Base-by-base conservation (phyloP, 53 echinoderm and acorn worm genomes). In the Actinopyga echinites region DNA sequence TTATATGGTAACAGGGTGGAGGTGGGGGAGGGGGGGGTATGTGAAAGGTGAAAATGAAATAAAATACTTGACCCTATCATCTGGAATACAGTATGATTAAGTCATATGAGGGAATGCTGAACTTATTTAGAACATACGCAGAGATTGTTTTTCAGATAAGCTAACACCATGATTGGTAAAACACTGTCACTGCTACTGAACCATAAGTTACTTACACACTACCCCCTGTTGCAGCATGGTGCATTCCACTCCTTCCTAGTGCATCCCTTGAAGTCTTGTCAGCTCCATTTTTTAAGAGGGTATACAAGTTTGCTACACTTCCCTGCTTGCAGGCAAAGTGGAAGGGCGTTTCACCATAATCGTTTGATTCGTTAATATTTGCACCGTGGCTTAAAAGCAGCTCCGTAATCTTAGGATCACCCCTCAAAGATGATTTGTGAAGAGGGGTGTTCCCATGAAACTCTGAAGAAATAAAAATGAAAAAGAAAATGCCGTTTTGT, bases 241-340 rank as follows among this genome's bases (percentile, higher is more conserved):
- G 93, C 26, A 96, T 74, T 38, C 87, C 79, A 45, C 89, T 89
- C 63, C 96, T 87, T 10, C 92, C 91, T 8, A 86, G 74, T n/a
- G 83, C 83, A 77, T 96, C 96, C 23, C 83, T 52, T 21, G 57
- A 59, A n/a, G 78, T 85, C 23, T 89, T 64, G 21, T 88, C 87
- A n/a, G 88, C 89, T 4, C 91, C 96, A 44, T 79, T 85, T 38
- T 89, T 83, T 22, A 93, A 54, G 65, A 96, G 73, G 32, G 58
- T 58, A 66, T 89, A 86, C 65, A 96, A 85, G 57, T 93, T 93
- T 79, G 71, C 64, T 6, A 90, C 61, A 77, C 88, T 87, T 25
- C 96, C 96, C 53, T 91, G 91, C 69, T 96, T 96, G 85, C 97
- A 97, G 53, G 97, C 89, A 63, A 90, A 97, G 74, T 94, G 94